Percentiles rank a stretch among this genome's conserved stretches.
Conservation (phyloP, 2,113 vertebrate genomes). For the Chaenogobius annularis region DNA sequence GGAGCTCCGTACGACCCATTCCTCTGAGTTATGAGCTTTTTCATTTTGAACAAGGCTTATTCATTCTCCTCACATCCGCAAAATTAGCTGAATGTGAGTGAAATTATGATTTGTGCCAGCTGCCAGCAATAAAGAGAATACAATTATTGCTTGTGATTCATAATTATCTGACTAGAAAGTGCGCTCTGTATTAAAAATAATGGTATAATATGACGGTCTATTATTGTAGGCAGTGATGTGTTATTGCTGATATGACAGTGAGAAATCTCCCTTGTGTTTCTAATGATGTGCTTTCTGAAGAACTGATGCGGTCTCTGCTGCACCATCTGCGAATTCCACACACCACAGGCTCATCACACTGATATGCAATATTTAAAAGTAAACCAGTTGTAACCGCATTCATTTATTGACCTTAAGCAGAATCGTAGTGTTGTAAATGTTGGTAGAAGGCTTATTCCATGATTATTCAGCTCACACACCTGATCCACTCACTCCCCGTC, state of each 20-base stretch:
- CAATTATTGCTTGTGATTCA: slow-evolving; percentile 42
- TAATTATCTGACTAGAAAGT: slow-evolving; percentile 29
- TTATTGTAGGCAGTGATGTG: slow-evolving; percentile 10
- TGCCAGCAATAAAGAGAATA: slow-evolving; percentile 49
- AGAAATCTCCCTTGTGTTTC: slow-evolving; percentile 8
- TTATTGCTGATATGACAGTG: slow-evolving; percentile 13
- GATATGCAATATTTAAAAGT: background rate
- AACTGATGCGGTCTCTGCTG: background rate
- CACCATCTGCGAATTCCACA: slow-evolving; percentile 7
- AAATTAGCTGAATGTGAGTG: slow-evolving; percentile 47
- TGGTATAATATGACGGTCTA: background rate
- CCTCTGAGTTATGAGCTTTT: slow-evolving; percentile 30
- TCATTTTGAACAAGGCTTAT: slow-evolving; percentile 32
- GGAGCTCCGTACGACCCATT: background rate
- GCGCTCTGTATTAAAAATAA: slow-evolving; percentile 8
- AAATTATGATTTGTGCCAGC: slow-evolving; percentile 52
- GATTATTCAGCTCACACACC: background rate
- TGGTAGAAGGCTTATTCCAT: background rate
- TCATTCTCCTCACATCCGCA: slow-evolving; percentile 48
- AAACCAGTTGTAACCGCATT: background rate
- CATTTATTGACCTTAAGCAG: background rate
- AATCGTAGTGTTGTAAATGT: background rate
- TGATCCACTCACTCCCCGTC: background rate
- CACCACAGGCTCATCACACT: background rate
- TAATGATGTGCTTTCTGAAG: slow-evolving; percentile 12